These are phyloP conservation scores for Campylomormyrus tamandua DNA, from an alignment of 2,113 vertebrate genomes.

Conservation along the genomic window DNA sequence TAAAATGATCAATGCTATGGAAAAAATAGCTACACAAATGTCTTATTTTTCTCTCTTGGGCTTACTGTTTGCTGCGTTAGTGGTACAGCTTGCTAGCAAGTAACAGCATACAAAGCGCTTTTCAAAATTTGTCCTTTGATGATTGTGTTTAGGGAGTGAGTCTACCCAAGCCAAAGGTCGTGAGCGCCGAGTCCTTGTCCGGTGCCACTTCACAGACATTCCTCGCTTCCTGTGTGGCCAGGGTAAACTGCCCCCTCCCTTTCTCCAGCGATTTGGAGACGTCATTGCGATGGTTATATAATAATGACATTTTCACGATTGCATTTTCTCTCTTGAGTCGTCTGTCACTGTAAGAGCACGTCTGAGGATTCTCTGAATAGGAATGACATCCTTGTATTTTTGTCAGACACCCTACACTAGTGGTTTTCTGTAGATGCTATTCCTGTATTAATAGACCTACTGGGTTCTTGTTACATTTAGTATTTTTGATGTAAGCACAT, in stretches of 20 bases:
- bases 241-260: background rate
- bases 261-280: background rate
- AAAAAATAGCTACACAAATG: background rate
- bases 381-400: background rate
- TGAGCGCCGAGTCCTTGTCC: background rate
- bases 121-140: background rate
- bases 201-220: background rate
- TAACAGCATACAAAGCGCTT: background rate
- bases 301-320: background rate
- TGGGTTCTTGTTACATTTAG: background rate
- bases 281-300: background rate
- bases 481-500: background rate
- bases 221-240: background rate
- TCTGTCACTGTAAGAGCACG: background rate
- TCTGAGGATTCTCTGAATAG: background rate
- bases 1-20: background rate
- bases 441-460: background rate
- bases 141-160: background rate
- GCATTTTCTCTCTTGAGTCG: background rate
- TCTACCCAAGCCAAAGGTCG: background rate
- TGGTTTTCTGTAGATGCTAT: background rate
- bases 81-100: background rate
- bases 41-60: background rate
- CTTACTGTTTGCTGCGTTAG: background rate
- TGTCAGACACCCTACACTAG: background rate